Evolutionary conservation across 2,797 vertebrate genomes (phyloP), one percentile per base, ranked within the genome.

Genomic region (Danio choprae): DNA sequence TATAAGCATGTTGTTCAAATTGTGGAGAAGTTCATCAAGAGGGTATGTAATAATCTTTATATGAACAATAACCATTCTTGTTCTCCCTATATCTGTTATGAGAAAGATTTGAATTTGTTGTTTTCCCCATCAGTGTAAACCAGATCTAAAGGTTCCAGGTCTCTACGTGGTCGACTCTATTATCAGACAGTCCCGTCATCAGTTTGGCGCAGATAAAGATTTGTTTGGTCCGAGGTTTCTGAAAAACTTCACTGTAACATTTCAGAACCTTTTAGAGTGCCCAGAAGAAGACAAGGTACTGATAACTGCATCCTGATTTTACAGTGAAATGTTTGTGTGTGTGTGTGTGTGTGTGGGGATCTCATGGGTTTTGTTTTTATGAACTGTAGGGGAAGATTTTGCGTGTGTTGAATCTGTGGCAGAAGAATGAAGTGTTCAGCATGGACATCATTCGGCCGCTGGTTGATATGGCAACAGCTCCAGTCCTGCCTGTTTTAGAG

Each of bases 1-100:
- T 99, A 99, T 92, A 99, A 99, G 90, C 97, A 99, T 67, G 97
- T 99, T 76, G 98, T 99, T 89, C 98, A 98, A 90, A 98, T 99
- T 90, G 97, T 98, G 82, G 98, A 99, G 90, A 99, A 99, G 88
- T 99, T 99, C 91, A 97, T 99, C 83, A 99, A 98, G 91, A 97
- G 97, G 96, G 97, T 99, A 94, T 91, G 86, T 86, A 13, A 7
- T 81, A 16, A 76, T 8, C 29, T n/a, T 5, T 20, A 44, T 9
- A 5, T 29, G 29, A 29, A 29, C 29, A 22, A 68, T 8, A 40
- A 29, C 4, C 1, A 0, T 18, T 38, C 43, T 62, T 43, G 3
- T 36, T 5, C 4, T 59, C 5, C 46, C 11, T 8, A 18, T 36
- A 2, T 3, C 41, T 20, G 8, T 18, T 18, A n/a, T 48, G 29